A percentile compares a stretch with the other conserved stretches of the same genome.
These are phyloP conservation scores for Dioctria linearis DNA, from an alignment of 2,888 invertebrate species.

Conservation along the genomic window DNA sequence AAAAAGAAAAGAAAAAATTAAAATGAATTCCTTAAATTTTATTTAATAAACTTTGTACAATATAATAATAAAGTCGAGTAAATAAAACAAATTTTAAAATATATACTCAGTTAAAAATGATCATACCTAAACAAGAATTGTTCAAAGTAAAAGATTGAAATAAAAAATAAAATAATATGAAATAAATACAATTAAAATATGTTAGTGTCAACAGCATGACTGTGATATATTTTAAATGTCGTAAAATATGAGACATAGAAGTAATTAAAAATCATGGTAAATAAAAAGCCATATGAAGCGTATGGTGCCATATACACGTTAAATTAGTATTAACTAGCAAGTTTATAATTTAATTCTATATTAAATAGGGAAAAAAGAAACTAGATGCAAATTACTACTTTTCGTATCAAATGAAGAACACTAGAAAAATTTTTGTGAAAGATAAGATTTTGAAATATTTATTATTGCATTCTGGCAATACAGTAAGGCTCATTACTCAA, in stretches of 20 bases:
- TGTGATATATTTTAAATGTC: slow-evolving; percentile 63
- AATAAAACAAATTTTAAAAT: slow-evolving; percentile 17
- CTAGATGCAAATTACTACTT: slow-evolving; percentile 1
- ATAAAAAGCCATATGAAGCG: background rate
- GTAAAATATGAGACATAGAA: slow-evolving; percentile 40
- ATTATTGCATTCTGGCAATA: slow-evolving; percentile 57
- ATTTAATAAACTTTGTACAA: slow-evolving; percentile 29
- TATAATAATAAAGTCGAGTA: slow-evolving; percentile 2
- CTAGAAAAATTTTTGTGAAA: background rate
- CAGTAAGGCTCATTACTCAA: slow-evolving; percentile 54
- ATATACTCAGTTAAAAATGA: slow-evolving; percentile 19
- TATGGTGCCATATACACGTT: slow-evolving; percentile 23
- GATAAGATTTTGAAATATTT: slow-evolving; percentile 28
- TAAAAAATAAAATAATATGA: slow-evolving; percentile 54
- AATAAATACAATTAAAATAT: slow-evolving; percentile 58
- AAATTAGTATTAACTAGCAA: slow-evolving; percentile 19
- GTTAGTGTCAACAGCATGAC: slow-evolving; percentile 62
- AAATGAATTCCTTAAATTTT: slow-evolving; percentile 19
- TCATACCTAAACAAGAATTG: slow-evolving; percentile 1
- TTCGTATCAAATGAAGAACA: slow-evolving; percentile 18
- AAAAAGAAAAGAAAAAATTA: background rate
- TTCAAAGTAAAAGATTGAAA: slow-evolving; percentile 27
- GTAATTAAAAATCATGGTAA: slow-evolving; percentile 19
- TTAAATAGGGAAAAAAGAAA: background rate
- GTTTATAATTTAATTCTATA: slow-evolving; percentile 27